Evolutionary conservation across 2,888 invertebrate species (phyloP).

Genomic region (Coenonympha arcania): DNA sequence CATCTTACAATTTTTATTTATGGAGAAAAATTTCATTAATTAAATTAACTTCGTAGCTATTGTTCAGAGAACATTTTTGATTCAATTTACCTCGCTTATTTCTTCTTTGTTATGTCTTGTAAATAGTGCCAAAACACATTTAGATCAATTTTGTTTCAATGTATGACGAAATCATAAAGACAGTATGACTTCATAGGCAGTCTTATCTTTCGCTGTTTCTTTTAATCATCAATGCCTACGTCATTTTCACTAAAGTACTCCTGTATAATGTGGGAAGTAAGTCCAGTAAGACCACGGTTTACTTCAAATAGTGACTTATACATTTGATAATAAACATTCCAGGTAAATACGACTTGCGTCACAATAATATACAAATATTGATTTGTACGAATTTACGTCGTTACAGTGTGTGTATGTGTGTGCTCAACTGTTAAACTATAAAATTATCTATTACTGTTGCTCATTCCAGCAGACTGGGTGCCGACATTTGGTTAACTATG

Average conservation of each 20-base stretch:
- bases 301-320: slow-evolving; percentile 16
- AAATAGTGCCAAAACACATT: neutral
- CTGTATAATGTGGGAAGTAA: neutral
- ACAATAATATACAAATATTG: slow-evolving; percentile 2
- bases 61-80: too few species aligned
- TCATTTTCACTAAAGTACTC: neutral
- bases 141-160: neutral
- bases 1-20: too few species aligned
- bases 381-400: neutral
- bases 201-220: neutral
- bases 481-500: neutral
- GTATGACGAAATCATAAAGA: neutral
- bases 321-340: slow-evolving; percentile 7
- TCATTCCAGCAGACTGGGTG: slow-evolving; percentile 1
- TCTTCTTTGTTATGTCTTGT: too few species aligned
- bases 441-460: slow-evolving; percentile 1
- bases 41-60: too few species aligned
- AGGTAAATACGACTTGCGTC: slow-evolving; percentile 17
- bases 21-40: too few species aligned
- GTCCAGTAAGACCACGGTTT: neutral
- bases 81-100: too few species aligned
- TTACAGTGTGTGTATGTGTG: neutral
- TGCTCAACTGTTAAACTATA: too few species aligned
- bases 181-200: neutral
- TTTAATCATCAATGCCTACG: neutral